phyloP scores from a whole-genome alignment of 2,888 invertebrate genomes.

The Orthonevra nobilis region DNA sequence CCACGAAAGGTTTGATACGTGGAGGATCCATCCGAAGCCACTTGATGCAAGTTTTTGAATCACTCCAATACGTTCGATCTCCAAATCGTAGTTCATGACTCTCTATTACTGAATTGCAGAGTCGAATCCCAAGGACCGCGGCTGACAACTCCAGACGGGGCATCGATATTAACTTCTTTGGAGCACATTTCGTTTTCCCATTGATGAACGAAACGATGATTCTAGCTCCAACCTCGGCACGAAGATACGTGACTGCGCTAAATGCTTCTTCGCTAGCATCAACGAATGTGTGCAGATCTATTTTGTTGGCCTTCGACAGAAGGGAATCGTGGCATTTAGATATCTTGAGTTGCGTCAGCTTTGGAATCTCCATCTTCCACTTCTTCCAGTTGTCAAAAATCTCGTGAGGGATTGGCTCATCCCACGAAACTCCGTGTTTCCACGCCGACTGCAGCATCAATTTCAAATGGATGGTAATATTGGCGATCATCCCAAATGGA shows the following conservation, averaged over 20 bases:
- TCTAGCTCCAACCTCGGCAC: not conserved
- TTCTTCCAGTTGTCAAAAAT: not conserved
- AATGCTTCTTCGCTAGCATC: no score
- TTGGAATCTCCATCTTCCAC: no score
- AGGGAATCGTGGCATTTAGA: not conserved
- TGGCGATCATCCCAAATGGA: no score
- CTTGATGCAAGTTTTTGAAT: constrained; percentile 68
- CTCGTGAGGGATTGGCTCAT: no score
- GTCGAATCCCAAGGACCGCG: not conserved
- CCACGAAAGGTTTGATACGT: constrained; percentile 52
- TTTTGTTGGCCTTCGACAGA: not conserved
- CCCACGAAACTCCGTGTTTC: no score
- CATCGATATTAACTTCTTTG: no score
- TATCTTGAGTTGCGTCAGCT: not conserved
- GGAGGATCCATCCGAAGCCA: constrained; percentile 71
- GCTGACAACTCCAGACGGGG: constrained; percentile 10
- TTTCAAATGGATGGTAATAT: no score
- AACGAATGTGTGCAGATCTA: constrained; percentile 7
- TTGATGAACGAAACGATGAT: not conserved
- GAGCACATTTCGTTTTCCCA: not conserved
- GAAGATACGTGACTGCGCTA: no score
- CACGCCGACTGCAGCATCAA: no score
- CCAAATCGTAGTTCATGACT: constrained; percentile 14
- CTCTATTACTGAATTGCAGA: not conserved
- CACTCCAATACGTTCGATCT: constrained; percentile 65